Conservation (phyloP, 2,113 vertebrate species). For the Recurvirostra avosetta region DNA sequence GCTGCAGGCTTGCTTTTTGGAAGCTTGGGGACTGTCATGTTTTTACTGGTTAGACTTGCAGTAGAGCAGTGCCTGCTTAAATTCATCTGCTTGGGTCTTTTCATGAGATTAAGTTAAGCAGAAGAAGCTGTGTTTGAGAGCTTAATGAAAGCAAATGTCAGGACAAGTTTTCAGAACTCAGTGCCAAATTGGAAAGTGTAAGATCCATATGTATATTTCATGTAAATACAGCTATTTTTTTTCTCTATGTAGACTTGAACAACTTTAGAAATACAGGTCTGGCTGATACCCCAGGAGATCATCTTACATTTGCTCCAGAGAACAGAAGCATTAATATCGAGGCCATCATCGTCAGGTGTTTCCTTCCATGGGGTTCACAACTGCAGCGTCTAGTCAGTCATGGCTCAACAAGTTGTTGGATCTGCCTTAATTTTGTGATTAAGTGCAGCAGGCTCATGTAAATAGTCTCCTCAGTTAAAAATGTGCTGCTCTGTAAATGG, state of each 20-base stretch:
- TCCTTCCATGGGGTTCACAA: not conserved
- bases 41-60: not conserved
- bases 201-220: not conserved
- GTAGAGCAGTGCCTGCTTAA: not conserved
- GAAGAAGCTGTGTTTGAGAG: not conserved
- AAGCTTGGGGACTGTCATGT: not conserved
- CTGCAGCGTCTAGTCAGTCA: not conserved
- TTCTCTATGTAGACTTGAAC: not conserved
- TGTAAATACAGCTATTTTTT: not conserved
- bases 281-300: not conserved
- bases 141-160: not conserved
- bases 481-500: not conserved
- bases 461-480: not conserved
- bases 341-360: not conserved
- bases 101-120: not conserved
- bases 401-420: not conserved
- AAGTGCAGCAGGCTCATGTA: not conserved
- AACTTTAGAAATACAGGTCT: not conserved
- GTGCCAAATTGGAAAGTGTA: not conserved
- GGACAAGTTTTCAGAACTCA: not conserved
- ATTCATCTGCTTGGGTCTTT: not conserved
- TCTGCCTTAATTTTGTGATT: not conserved
- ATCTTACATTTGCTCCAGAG: not conserved
- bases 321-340: not conserved
- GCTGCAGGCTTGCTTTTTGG: not conserved